Evolutionary conservation across 2,888 invertebrate species (phyloP).

Genomic region (Rhagium mordax): DNA sequence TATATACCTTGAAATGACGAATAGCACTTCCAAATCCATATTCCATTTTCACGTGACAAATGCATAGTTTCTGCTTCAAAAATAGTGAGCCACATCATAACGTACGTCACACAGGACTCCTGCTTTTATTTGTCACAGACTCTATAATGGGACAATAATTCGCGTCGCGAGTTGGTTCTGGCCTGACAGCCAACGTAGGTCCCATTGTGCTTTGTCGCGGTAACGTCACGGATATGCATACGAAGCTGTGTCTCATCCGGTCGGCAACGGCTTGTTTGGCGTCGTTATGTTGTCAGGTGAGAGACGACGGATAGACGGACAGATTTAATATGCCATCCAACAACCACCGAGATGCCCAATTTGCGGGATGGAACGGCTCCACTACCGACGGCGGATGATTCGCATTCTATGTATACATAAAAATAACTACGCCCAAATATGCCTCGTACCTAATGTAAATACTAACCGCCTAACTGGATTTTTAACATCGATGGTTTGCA

Average conservation of each 20-base stretch:
- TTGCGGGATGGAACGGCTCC: background rate
- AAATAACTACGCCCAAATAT: too few species aligned
- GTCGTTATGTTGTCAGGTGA: constrained; percentile 13
- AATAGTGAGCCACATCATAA: background rate
- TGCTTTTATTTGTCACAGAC: too few species aligned
- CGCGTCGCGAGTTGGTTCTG: background rate
- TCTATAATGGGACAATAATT: too few species aligned
- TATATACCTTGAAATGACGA: too few species aligned
- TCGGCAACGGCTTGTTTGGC: constrained; percentile 11
- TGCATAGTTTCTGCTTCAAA: background rate
- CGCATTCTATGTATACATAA: too few species aligned
- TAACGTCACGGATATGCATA: constrained; percentile 23
- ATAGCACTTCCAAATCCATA: too few species aligned
- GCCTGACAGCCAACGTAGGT: constrained; percentile 24
- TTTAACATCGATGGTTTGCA: background rate
- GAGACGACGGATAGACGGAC: constrained; percentile 21
- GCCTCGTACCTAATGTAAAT: too few species aligned
- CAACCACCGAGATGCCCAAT: constrained; percentile 16
- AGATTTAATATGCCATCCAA: constrained; percentile 11
- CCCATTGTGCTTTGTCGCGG: constrained; percentile 4
- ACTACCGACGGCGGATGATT: background rate
- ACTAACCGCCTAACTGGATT: background rate
- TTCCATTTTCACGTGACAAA: too few species aligned
- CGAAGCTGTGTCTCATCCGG: constrained; percentile 17
- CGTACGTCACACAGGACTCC: too few species aligned